Conservation (phyloP, 2,888 invertebrate species). For the Drosophila yooni region DNA sequence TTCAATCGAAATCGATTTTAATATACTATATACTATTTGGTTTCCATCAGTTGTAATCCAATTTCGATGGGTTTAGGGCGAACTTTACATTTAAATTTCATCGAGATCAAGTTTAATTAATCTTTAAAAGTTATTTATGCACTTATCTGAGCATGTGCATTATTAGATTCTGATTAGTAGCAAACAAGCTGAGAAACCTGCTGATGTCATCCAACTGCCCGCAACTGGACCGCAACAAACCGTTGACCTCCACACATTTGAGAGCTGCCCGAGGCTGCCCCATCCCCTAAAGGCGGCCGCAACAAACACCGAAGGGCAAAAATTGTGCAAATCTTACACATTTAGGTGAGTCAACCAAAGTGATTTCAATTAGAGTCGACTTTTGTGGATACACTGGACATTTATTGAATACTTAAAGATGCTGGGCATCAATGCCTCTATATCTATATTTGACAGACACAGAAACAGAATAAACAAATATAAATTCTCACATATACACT, state of each 20-base stretch:
- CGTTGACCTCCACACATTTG: conserved; percentile 24
- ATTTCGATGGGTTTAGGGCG: neutral
- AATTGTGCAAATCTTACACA: conserved; percentile 29
- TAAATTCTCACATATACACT: neutral
- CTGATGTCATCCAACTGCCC: conserved; percentile 68
- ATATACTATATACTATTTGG: neutral
- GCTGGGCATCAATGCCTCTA: neutral
- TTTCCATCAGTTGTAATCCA: neutral
- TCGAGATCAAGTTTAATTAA: neutral
- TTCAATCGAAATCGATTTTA: neutral
- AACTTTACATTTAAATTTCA: neutral
- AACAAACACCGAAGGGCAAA: conserved; percentile 4
- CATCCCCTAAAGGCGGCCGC: neutral
- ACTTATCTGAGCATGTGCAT: conserved; percentile 14
- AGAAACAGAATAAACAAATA: neutral
- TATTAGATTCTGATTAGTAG: conserved; percentile 51
- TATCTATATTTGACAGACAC: neutral
- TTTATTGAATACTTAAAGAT: neutral
- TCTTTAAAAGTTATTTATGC: conserved; percentile 1
- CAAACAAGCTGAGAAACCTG: conserved; percentile 45
- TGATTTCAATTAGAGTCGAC: neutral
- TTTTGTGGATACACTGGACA: neutral
- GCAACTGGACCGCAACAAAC: conserved; percentile 58
- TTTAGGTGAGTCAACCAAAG: conserved; percentile 48
- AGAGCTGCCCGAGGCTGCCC: neutral